A percentile compares a stretch with the other conserved stretches of the same genome.
These are phyloP conservation scores for Tautogolabrus adspersus DNA, from an alignment of 2,113 vertebrate genomes.

Conservation along the genomic window DNA sequence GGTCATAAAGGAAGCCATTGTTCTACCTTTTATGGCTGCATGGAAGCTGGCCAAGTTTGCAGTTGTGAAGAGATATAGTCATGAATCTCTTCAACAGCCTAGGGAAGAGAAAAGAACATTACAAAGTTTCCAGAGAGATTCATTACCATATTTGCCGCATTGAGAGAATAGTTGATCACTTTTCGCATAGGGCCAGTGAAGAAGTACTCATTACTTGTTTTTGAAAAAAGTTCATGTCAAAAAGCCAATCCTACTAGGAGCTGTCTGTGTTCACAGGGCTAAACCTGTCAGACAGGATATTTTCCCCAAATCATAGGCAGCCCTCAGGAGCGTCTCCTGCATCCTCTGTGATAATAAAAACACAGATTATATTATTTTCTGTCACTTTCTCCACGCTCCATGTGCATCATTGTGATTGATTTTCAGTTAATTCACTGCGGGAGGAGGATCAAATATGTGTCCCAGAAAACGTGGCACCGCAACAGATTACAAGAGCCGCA, in stretches of 20 bases:
- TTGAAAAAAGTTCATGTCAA: slow-evolving; percentile 44
- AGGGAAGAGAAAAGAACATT: slow-evolving; percentile 49
- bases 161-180: slow-evolving; percentile 54
- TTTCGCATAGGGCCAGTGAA: slow-evolving; percentile 52
- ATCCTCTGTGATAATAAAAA: slow-evolving; percentile 64
- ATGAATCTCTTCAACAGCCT: slow-evolving; percentile 61
- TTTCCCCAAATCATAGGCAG: slow-evolving; percentile 48
- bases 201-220: slow-evolving; percentile 65
- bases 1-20: slow-evolving; percentile 43
- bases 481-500: slow-evolving; percentile 45
- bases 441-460: slow-evolving; percentile 56
- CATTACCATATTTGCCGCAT: slow-evolving; percentile 70
- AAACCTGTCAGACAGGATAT: slow-evolving; percentile 62
- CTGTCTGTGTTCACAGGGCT: slow-evolving; percentile 39
- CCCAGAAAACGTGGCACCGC: slow-evolving; percentile 48
- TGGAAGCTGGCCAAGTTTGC: slow-evolving; percentile 54
- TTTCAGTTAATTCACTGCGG: slow-evolving; percentile 66
- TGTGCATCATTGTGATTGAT: slow-evolving; percentile 71
- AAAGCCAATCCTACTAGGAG: slow-evolving; percentile 34
- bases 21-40: slow-evolving; percentile 52
- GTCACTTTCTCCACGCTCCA: slow-evolving; percentile 56
- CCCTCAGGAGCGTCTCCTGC: slow-evolving; percentile 38
- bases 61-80: slow-evolving; percentile 43
- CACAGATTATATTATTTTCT: slow-evolving; percentile 70
- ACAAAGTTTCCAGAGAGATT: slow-evolving; percentile 51